phyloP scores from a whole-genome alignment of 1,140 invertebrate species.

The Scylla paramamosain region DNA sequence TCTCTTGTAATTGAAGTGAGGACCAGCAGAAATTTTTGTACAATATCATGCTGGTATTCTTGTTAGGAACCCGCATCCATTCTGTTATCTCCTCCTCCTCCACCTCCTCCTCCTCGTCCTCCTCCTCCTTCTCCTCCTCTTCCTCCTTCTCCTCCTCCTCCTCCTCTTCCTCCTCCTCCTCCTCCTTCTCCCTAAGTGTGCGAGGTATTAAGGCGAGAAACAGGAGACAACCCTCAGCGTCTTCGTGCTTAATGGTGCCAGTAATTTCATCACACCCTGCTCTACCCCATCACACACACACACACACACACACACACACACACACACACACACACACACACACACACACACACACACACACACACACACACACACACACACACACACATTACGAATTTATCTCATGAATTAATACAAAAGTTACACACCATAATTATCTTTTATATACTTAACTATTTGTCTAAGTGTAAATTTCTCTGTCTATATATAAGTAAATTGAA shows the following conservation, averaged over 20 bases:
- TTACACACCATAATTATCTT: too few species aligned
- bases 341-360: background rate
- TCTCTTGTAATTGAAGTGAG: background rate
- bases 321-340: background rate
- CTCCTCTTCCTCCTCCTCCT: background rate
- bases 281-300: background rate
- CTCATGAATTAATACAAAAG: background rate
- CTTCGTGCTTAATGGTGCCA: background rate
- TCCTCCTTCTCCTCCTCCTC: background rate
- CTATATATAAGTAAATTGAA: too few species aligned
- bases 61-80: background rate
- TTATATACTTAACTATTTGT: too few species aligned
- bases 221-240: background rate
- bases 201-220: constrained; percentile 7
- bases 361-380: background rate
- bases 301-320: background rate
- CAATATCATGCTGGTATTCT: background rate
- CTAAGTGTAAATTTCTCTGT: too few species aligned
- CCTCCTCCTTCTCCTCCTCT: background rate
- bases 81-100: background rate
- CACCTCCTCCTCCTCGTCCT: background rate
- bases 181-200: background rate
- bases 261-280: background rate
- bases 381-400: background rate
- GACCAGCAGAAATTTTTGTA: background rate